A percentile compares a stretch with the other conserved stretches of the same genome.
These are phyloP conservation scores for Tringa solitaria DNA, from an alignment of 2,113 vertebrate genomes.

Conservation along the genomic window DNA sequence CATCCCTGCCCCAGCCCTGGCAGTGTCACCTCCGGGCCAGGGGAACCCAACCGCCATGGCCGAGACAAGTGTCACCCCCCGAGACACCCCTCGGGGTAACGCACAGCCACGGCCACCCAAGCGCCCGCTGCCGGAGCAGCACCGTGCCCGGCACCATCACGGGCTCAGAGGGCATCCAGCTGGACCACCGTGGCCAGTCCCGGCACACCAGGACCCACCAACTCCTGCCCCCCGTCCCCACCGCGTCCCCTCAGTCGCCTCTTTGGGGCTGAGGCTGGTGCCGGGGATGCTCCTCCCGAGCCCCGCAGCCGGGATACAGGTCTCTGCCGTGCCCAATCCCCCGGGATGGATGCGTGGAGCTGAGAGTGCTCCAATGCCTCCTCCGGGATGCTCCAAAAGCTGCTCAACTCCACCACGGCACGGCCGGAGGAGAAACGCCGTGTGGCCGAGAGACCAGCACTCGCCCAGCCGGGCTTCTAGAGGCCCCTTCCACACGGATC, in stretches of 20 bases:
- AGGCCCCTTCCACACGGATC: neutral
- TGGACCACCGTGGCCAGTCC: neutral
- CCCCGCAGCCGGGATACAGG: neutral
- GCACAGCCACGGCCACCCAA: neutral
- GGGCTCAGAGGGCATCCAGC: neutral
- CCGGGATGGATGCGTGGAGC: neutral
- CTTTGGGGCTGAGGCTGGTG: neutral
- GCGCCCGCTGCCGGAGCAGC: neutral
- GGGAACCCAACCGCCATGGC: neutral
- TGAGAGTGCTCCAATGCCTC: neutral
- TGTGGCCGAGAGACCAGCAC: too few relatives aligned
- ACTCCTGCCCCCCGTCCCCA: neutral
- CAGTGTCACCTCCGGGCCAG: neutral
- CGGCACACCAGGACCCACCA: neutral
- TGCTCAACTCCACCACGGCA: accelerated
- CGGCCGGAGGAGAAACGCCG: accelerated
- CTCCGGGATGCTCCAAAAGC: neutral
- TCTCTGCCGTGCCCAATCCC: neutral
- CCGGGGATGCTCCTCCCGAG: neutral
- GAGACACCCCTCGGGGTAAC: accelerated
- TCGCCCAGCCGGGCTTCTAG: accelerated
- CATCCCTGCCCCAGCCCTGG: neutral
- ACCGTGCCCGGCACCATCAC: neutral
- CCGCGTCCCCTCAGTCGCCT: neutral
- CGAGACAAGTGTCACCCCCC: accelerated